These are phyloP conservation scores for Pseudobourletiella spinata DNA, from an alignment of 1,140 invertebrate species.

Conservation along the genomic window DNA sequence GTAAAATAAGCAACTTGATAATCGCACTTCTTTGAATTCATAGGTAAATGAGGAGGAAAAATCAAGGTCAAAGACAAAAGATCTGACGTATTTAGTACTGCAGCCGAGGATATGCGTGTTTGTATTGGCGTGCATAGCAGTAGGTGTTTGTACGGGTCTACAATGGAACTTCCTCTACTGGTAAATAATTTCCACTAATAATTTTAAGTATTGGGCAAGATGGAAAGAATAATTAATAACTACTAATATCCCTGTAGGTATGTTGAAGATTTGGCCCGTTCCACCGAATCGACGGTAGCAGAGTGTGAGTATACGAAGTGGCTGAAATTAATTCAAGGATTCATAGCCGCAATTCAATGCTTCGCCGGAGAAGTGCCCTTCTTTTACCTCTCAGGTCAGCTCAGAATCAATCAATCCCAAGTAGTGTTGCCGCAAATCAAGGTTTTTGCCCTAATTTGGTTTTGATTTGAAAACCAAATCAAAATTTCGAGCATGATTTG, in stretches of 20 bases:
- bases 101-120: conserved; percentile 57
- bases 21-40: not conserved
- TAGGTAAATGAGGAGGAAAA: conserved; percentile 28
- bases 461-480: too few species aligned
- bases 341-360: conserved; percentile 63
- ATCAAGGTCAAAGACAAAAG: conserved; percentile 37
- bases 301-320: not conserved
- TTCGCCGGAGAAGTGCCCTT: conserved; percentile 78
- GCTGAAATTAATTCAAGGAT: conserved; percentile 11
- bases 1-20: too few species aligned
- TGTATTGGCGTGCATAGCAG: conserved; percentile 63
- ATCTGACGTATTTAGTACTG: conserved; percentile 53
- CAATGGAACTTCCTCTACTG: conserved; percentile 84
- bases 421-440: too few species aligned
- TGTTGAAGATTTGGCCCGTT: conserved; percentile 51
- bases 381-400: conserved; percentile 76
- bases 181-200: conserved; percentile 36
- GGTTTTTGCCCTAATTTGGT: too few species aligned
- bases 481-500: too few species aligned
- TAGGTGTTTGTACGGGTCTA: conserved; percentile 72
- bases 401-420: too few species aligned
- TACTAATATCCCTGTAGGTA: conserved; percentile 42
- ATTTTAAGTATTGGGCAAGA: not conserved
- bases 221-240: not conserved
- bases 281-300: conserved; percentile 38